Evolutionary conservation across 2,797 vertebrate species (phyloP).

Genomic region (Esox masquinongy): DNA sequence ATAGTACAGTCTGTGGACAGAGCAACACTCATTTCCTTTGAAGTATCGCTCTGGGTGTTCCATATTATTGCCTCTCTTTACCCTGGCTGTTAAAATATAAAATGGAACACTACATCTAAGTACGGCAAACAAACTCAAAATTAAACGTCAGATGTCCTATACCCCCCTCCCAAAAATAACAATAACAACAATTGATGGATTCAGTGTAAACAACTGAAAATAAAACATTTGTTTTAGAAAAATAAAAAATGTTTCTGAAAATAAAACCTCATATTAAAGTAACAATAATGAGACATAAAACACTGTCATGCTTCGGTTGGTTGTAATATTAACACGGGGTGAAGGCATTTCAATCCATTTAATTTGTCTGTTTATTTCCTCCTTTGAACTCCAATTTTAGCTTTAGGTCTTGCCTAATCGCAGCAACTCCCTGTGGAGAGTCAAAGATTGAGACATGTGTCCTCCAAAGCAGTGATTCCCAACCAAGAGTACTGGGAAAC

Average conservation of each 20-base stretch:
- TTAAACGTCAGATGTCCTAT: constrained; percentile 3
- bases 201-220: neutral
- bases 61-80: constrained; percentile 32
- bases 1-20: constrained; percentile 25
- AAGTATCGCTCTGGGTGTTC: constrained; percentile 40
- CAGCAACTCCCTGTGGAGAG: too few relatives aligned
- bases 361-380: neutral
- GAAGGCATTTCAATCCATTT: neutral
- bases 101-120: constrained; percentile 16
- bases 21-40: constrained; percentile 39
- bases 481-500: too few relatives aligned
- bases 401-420: too few relatives aligned
- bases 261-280: neutral
- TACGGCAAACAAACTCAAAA: constrained; percentile 25
- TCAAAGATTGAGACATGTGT: too few relatives aligned
- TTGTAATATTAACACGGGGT: neutral
- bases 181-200: neutral
- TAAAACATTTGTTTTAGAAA: neutral
- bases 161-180: neutral
- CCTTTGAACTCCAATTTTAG: too few relatives aligned
- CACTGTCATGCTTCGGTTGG: neutral
- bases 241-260: neutral
- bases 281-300: constrained; percentile 1
- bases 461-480: too few relatives aligned
- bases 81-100: constrained; percentile 29